Conservation (phyloP, 2,113 vertebrate genomes). For the Xyrauchen texanus region DNA sequence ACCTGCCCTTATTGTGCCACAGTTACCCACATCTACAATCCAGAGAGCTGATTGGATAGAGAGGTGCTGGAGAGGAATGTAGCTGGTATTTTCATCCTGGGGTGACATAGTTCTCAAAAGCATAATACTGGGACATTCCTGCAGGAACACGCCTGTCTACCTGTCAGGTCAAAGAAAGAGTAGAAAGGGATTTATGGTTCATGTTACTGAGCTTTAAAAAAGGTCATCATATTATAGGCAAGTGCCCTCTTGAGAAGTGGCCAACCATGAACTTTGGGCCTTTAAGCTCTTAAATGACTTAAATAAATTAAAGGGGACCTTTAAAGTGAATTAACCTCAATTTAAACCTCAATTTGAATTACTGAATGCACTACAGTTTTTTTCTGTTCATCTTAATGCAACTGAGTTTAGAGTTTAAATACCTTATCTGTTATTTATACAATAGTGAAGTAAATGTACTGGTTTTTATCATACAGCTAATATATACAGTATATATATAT, state of each 20-base stretch:
- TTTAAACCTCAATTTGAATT: not conserved
- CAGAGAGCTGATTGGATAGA: conserved; percentile 25
- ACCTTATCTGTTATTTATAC: no score
- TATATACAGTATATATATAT: no score
- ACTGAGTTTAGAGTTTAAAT: no score
- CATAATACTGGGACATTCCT: conserved; percentile 36
- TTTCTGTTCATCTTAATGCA: not conserved
- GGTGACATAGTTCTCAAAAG: conserved; percentile 34
- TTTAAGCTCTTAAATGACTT: not conserved
- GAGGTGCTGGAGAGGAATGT: conserved; percentile 41
- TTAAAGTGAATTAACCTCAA: not conserved
- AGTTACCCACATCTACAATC: not conserved
- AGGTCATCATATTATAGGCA: not conserved
- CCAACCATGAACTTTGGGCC: conserved; percentile 24
- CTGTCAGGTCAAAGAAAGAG: not conserved
- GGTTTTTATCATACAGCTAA: no score
- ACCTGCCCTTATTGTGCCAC: not conserved
- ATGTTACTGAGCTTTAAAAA: not conserved
- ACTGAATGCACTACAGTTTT: not conserved
- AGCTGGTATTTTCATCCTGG: conserved; percentile 13
- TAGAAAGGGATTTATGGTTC: conserved; percentile 1
- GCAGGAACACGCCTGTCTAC: conserved; percentile 35
- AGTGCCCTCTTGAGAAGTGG: not conserved
- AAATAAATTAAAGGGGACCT: not conserved
- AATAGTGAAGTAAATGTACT: no score